These are phyloP conservation scores for Sandelia bainsii DNA, from an alignment of 2,797 vertebrate genomes.

Conservation along the genomic window DNA sequence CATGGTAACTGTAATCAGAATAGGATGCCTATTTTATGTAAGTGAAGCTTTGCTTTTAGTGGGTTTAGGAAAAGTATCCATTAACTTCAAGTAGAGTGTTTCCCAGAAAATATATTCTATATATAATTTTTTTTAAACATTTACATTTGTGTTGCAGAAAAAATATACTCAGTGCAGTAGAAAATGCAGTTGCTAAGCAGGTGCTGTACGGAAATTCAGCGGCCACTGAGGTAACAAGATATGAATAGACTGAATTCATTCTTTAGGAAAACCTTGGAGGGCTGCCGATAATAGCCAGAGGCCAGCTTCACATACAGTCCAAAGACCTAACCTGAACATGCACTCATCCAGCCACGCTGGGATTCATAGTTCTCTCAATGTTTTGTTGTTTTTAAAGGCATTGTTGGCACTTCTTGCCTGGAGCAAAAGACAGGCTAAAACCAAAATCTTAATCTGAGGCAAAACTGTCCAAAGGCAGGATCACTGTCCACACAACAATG, in stretches of 20 bases:
- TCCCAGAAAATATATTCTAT: too few relatives aligned
- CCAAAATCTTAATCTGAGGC: conserved; percentile 34
- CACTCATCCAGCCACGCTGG: conserved; percentile 4
- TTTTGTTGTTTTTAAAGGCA: conserved; percentile 52
- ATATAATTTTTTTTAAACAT: too few relatives aligned
- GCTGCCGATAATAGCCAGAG: conserved; percentile 42
- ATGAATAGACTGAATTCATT: conserved; percentile 21
- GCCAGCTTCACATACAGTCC: conserved; percentile 32
- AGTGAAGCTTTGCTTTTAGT: too few relatives aligned
- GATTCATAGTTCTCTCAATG: conserved; percentile 43
- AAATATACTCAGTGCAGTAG: conserved; percentile 16
- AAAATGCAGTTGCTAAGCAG: conserved; percentile 14
- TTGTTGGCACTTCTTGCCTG: conserved; percentile 51
- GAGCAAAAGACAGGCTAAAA: conserved; percentile 37
- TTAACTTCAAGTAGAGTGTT: too few relatives aligned
- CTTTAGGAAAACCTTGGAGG: conserved; percentile 38
- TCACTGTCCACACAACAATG: background rate
- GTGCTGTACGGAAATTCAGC: conserved; percentile 3
- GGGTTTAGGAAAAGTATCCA: too few relatives aligned
- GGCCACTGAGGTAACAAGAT: conserved; percentile 13
- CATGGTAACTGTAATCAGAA: too few relatives aligned
- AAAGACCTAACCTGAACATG: conserved; percentile 11
- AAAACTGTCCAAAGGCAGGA: conserved; percentile 34
- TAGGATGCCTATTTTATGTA: too few relatives aligned
- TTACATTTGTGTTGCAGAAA: too few relatives aligned